phyloP scores from a whole-genome alignment of 2,797 vertebrate species.

The Phataginus tricuspis region DNA sequence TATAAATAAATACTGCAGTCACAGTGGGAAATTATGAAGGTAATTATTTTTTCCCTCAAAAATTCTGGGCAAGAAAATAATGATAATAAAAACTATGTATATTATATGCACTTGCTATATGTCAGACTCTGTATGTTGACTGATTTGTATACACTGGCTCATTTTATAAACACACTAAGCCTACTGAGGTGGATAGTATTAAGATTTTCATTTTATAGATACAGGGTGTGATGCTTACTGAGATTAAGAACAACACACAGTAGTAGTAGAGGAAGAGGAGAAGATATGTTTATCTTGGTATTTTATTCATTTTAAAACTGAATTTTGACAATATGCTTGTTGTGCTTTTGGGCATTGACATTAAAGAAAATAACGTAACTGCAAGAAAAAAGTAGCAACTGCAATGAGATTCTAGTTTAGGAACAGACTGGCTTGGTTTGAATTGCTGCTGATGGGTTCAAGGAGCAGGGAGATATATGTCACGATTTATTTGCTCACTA shows the following conservation, averaged over 20 bases:
- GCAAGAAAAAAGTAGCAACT: neutral
- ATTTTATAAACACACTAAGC: neutral
- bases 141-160: neutral
- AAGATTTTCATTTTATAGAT: neutral
- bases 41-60: neutral
- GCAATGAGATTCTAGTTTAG: neutral
- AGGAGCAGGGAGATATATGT: neutral
- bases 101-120: neutral
- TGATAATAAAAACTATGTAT: neutral
- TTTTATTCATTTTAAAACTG: constrained; percentile 40
- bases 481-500: constrained; percentile 55
- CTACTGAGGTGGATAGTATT: neutral
- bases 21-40: neutral
- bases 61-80: neutral
- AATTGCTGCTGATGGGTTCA: constrained; percentile 1
- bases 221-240: neutral
- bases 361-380: constrained; percentile 17
- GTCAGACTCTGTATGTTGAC: neutral
- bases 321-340: neutral
- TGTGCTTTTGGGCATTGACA: neutral
- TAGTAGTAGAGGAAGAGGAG: neutral
- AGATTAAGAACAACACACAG: neutral
- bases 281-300: neutral
- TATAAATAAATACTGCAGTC: neutral
- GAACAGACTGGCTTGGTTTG: neutral